A percentile compares a stretch with the other conserved stretches of the same genome.
Conservation (phyloP, 2,797 vertebrate species). For the Acestrorhynchus altus region DNA sequence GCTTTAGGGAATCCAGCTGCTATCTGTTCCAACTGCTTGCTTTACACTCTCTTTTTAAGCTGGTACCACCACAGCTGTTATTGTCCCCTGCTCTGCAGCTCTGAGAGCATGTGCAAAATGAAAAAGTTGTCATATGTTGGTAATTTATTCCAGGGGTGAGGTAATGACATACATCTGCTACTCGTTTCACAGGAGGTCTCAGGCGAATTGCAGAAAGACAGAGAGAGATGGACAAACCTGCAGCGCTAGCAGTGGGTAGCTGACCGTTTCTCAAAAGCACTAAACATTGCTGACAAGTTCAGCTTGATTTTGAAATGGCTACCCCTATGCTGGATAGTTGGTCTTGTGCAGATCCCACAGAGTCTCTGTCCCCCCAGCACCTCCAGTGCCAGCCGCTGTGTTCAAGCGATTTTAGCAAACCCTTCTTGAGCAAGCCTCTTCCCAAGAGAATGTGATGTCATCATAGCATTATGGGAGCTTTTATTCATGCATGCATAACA, state of each 20-base stretch:
- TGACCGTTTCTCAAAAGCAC: background rate
- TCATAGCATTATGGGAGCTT: slow-evolving; percentile 46
- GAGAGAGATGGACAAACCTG: slow-evolving; percentile 4
- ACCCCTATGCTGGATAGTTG: slow-evolving; percentile 18
- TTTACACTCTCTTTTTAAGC: background rate
- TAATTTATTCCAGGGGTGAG: slow-evolving; percentile 67
- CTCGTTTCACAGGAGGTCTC: slow-evolving; percentile 63
- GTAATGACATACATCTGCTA: slow-evolving; percentile 65
- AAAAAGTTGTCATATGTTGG: slow-evolving; percentile 68
- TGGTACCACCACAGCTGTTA: slow-evolving; percentile 19
- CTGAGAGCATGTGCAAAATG: slow-evolving; percentile 44
- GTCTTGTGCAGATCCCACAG: slow-evolving; percentile 1
- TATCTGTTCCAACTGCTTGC: background rate
- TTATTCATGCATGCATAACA: slow-evolving; percentile 27
- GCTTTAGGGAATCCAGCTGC: background rate
- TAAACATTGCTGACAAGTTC: background rate
- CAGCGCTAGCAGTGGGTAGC: background rate
- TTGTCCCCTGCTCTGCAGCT: slow-evolving; percentile 27
- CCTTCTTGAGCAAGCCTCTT: slow-evolving; percentile 36
- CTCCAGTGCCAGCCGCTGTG: slow-evolving; percentile 16
- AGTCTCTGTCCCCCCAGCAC: background rate
- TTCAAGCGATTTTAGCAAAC: slow-evolving; percentile 33
- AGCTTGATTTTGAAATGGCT: slow-evolving; percentile 9
- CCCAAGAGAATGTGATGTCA: slow-evolving; percentile 44
- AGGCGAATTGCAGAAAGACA: slow-evolving; percentile 1